Evolutionary conservation across 2,797 vertebrate species (phyloP).

Genomic region (Stomatorhinus walkeri): DNA sequence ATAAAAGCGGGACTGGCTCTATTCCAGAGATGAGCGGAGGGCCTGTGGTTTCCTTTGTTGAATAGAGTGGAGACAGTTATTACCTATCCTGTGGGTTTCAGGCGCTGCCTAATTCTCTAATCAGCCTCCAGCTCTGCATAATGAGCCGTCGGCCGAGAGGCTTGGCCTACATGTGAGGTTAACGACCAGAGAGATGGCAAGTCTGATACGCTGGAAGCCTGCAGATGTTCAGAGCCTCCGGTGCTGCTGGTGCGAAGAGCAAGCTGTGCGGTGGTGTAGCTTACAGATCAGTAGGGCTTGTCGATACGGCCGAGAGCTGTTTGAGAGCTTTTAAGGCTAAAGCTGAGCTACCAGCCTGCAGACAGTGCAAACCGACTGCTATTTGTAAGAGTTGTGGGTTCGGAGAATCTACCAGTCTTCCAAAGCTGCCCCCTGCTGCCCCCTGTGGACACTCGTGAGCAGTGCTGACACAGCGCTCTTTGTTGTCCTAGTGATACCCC

Average conservation of each 20-base stretch:
- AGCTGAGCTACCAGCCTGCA: neutral
- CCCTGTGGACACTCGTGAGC: slow-evolving; percentile 23
- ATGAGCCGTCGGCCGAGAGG: slow-evolving; percentile 27
- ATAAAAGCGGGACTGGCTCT: slow-evolving; percentile 19
- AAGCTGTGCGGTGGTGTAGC: neutral
- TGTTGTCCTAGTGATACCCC: slow-evolving; percentile 48
- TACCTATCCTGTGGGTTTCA: slow-evolving; percentile 38
- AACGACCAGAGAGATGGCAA: slow-evolving; percentile 53
- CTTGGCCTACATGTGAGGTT: slow-evolving; percentile 57
- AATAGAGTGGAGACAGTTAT: slow-evolving; percentile 26
- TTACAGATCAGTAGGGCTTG: neutral
- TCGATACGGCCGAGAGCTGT: neutral
- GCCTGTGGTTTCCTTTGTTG: slow-evolving; percentile 4
- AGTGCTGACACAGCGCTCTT: slow-evolving; percentile 41
- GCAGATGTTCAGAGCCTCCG: slow-evolving; percentile 44
- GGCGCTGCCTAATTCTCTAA: slow-evolving; percentile 40
- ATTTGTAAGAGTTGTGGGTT: neutral
- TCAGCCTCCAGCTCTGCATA: slow-evolving; percentile 35
- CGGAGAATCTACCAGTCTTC: neutral
- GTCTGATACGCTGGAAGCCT: slow-evolving; percentile 50
- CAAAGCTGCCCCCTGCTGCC: neutral
- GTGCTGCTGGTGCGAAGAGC: neutral
- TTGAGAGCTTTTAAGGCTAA: neutral
- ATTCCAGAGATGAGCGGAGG: neutral
- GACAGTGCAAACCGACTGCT: neutral